Evolutionary conservation across 2,797 vertebrate species (phyloP).

Genomic region (Galaxias olidus): DNA sequence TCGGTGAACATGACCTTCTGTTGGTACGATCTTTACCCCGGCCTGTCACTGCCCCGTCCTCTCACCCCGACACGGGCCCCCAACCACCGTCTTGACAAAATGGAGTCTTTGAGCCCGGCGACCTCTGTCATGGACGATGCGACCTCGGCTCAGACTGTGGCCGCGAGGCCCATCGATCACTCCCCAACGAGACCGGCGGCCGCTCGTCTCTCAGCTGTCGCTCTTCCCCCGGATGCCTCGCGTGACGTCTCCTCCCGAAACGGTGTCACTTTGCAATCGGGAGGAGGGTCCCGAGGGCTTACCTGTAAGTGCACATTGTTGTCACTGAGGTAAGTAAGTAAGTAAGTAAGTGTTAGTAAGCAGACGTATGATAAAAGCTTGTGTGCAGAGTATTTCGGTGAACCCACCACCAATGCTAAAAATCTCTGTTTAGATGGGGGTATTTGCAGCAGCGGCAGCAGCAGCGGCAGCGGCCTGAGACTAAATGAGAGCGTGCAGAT

Average conservation of each 20-base stretch:
- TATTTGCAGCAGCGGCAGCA: slow-evolving; percentile 33
- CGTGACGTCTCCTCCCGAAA: background rate
- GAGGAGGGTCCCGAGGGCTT: slow-evolving; percentile 29
- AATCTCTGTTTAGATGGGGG: slow-evolving; percentile 29
- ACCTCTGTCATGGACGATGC: slow-evolving; percentile 10
- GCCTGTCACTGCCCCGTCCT: slow-evolving; percentile 5
- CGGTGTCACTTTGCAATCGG: slow-evolving; percentile 10
- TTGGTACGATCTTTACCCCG: background rate
- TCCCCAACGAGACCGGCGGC: slow-evolving; percentile 8
- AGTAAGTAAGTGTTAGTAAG: slow-evolving; percentile 57
- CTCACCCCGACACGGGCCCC: background rate
- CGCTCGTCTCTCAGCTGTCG: background rate
- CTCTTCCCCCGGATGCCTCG: slow-evolving; percentile 12
- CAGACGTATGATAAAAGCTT: slow-evolving; percentile 34
- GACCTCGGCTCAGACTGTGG: slow-evolving; percentile 17
- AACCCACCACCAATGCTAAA: slow-evolving; percentile 38
- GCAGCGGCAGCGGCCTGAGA: slow-evolving; percentile 29
- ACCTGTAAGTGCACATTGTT: slow-evolving; percentile 41
- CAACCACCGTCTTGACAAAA: background rate
- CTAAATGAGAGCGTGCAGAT: slow-evolving; percentile 41
- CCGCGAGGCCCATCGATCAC: slow-evolving; percentile 3
- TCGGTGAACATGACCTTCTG: too few species aligned
- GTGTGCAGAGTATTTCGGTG: slow-evolving; percentile 48
- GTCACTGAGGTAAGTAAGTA: slow-evolving; percentile 24
- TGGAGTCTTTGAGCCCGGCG: slow-evolving; percentile 20